These are phyloP conservation scores for Sinosuthora webbiana DNA, from an alignment of 2,113 vertebrate genomes.

Conservation along the genomic window DNA sequence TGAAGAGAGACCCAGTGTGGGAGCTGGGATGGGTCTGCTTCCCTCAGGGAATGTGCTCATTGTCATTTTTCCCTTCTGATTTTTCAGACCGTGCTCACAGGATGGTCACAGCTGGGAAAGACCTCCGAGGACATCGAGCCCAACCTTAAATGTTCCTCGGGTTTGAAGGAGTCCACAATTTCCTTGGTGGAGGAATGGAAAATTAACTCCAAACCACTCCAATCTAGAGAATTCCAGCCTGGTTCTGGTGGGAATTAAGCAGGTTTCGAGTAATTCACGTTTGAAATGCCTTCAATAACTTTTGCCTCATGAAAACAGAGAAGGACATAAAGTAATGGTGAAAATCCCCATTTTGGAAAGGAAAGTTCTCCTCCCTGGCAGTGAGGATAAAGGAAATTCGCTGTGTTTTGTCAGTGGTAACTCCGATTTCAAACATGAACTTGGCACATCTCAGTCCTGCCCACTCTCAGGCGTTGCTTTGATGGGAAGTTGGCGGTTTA, in stretches of 20 bases:
- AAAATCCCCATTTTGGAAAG: not conserved
- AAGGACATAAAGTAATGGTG: not conserved
- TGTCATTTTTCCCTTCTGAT: not conserved
- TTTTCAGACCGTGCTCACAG: not conserved
- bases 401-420: not conserved
- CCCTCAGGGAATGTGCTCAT: fast-evolving
- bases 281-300: not conserved
- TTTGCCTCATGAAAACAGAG: not conserved
- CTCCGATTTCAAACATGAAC: not conserved
- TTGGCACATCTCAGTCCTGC: not conserved
- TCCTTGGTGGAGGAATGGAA: not conserved
- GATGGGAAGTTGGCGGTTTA: not conserved
- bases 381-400: not conserved
- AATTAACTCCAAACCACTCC: not conserved
- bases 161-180: not conserved
- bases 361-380: not conserved
- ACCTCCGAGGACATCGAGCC: not conserved
- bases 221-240: not conserved
- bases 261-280: not conserved
- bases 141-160: not conserved
- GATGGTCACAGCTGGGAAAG: not conserved
- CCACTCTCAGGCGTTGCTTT: not conserved
- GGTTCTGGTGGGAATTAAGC: not conserved
- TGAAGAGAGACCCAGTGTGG: fast-evolving
- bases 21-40: not conserved